Evolutionary conservation across 2,888 invertebrate species (phyloP), one percentile per base, ranked within the genome.

Genomic region (Eretmocerus hayati): DNA sequence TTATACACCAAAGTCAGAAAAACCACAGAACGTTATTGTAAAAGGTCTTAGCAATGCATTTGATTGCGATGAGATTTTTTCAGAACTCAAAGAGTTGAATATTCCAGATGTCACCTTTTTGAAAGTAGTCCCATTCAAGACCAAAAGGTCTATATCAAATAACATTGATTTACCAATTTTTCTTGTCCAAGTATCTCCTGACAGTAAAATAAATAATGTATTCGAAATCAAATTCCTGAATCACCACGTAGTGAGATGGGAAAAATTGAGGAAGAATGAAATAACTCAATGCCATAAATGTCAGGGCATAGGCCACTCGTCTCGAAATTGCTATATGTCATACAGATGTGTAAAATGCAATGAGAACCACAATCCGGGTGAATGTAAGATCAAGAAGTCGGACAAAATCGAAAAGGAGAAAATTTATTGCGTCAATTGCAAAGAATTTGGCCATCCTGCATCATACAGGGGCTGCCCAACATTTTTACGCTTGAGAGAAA

Each of bases 41-140:
- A 52, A 52, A 39, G 48, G 50, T 1, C 31, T 52, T 1, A 20
- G 36, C 2, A 43, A 42, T 4, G 48, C 41, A 1, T 50, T 50
- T 18, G 32, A n/a, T 11, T 41, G 35, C 5, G 37, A 46, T 16
- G 52, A 57, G 11, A 18, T 57, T 2, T 6, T 18, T 5, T 4
- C 38, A 1, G 50, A 48, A 11, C 9, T 55, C 1, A n/a, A 2
- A 1, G 9, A n/a, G 0, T 35, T 33, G 2, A 41, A 54, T 1
- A 13, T 53, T 1, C 36, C 40, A 6, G 32, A 53, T 19, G 46
- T 49, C 1, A 33, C 33, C 5, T 11, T 16, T 6, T 19, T 13
- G n/a, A 33, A 33, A 33, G 15, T 33, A 8, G 13, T 30, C 13
- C 13, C 30, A 9, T 30, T 30, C 30, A n/a, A n/a, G n/a, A n/a